A percentile compares a stretch with the other conserved stretches of the same genome.
Conservation (phyloP, 2,113 vertebrate species). For the Echinops telfairi region DNA sequence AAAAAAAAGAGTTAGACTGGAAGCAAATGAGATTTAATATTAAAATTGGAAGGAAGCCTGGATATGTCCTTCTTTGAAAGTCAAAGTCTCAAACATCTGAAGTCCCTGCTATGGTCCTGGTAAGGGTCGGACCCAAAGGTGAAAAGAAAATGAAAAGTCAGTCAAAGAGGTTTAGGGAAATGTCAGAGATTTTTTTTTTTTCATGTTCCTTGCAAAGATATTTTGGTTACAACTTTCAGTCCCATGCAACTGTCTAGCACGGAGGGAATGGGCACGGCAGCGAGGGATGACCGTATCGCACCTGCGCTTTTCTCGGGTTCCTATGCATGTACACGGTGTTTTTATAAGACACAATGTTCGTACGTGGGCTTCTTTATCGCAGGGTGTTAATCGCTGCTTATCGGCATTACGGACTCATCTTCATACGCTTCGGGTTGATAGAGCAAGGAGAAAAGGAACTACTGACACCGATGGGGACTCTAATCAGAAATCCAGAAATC, state of each 20-base stretch:
- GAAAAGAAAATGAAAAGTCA: not conserved
- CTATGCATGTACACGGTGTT: not conserved
- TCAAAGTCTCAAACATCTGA: not conserved
- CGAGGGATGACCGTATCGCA: no score
- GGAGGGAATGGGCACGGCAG: not conserved
- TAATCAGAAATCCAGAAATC: not conserved
- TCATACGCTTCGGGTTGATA: not conserved
- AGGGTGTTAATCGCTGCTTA: not conserved
- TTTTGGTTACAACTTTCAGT: not conserved
- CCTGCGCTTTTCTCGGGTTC: not conserved
- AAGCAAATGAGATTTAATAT: slow-evolving; percentile 45
- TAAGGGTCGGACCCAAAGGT: not conserved
- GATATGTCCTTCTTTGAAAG: not conserved
- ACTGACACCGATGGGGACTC: not conserved
- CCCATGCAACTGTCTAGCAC: not conserved
- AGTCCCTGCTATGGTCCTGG: not conserved
- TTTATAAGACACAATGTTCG: not conserved
- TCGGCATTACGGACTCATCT: not conserved
- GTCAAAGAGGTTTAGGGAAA: not conserved
- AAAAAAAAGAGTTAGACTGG: slow-evolving; percentile 45
- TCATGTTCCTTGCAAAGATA: not conserved
- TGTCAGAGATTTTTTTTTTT: not conserved
- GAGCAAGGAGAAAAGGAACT: not conserved
- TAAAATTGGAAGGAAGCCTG: not conserved
- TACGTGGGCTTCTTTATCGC: not conserved